Conservation (phyloP, 2,888 invertebrate genomes). For the Nematopogon swammerdamellus region DNA sequence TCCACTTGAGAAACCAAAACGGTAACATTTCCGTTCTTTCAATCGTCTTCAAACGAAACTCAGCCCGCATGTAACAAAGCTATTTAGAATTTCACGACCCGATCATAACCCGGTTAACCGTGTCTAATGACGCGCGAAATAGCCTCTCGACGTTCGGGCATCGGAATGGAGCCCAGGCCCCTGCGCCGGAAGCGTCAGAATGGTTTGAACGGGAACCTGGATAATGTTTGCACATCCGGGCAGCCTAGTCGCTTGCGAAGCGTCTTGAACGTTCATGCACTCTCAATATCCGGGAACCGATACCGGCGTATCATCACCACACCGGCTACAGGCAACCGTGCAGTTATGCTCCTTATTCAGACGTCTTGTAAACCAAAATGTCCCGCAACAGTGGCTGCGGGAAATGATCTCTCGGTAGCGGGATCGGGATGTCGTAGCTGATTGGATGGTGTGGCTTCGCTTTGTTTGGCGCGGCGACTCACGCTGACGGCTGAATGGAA, state of each 20-base stretch:
- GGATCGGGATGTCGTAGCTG: no score
- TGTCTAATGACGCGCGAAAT: background rate
- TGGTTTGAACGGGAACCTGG: background rate
- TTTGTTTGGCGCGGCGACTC: background rate
- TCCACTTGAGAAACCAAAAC: no score
- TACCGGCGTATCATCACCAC: background rate
- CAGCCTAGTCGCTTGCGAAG: no score
- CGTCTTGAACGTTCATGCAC: background rate
- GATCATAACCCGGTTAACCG: background rate
- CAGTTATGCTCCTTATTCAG: background rate
- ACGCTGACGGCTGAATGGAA: background rate
- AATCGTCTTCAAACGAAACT: no score
- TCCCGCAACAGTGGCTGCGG: background rate
- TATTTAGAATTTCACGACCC: background rate
- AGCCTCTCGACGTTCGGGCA: background rate
- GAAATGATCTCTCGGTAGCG: no score
- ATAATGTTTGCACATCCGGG: background rate
- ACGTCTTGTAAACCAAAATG: background rate
- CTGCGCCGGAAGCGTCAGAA: background rate
- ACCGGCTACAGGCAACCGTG: no score
- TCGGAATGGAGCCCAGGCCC: background rate
- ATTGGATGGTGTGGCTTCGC: background rate
- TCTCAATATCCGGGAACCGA: background rate
- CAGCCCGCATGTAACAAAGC: no score
- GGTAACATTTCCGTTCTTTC: no score